Evolutionary conservation across 2,113 vertebrate species (phyloP).

Genomic region (Muscicapa adusta): DNA sequence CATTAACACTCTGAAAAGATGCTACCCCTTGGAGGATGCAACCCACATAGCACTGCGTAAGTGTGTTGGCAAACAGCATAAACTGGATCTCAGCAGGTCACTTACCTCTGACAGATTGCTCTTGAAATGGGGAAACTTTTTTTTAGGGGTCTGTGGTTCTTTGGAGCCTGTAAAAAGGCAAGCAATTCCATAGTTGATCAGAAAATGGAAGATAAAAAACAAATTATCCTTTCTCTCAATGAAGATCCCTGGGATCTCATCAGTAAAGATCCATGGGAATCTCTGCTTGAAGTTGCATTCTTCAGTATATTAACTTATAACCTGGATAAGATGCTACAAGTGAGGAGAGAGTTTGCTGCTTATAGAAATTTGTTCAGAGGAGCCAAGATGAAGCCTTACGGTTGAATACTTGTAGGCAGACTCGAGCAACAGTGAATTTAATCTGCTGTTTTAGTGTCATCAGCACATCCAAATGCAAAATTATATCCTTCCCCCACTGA

Average conservation of each 20-base stretch:
- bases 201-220: not conserved
- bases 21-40: slow-evolving; percentile 92
- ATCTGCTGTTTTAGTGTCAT: not conserved
- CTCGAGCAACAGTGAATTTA: not conserved
- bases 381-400: not conserved
- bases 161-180: not conserved
- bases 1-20: slow-evolving; percentile 88
- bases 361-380: not conserved
- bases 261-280: not conserved
- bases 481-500: not conserved
- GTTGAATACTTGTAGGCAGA: not conserved
- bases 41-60: slow-evolving; percentile 96
- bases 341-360: not conserved
- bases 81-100: not conserved
- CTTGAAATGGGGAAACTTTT: not conserved
- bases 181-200: not conserved
- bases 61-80: not conserved
- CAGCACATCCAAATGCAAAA: not conserved
- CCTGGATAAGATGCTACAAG: not conserved
- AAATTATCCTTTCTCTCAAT: not conserved
- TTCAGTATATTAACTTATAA: not conserved
- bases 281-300: not conserved
- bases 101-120: not conserved
- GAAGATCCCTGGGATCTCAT: not conserved
- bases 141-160: not conserved